Evolutionary conservation across 2,888 invertebrate genomes (phyloP).

Genomic region (Idaea biselata): DNA sequence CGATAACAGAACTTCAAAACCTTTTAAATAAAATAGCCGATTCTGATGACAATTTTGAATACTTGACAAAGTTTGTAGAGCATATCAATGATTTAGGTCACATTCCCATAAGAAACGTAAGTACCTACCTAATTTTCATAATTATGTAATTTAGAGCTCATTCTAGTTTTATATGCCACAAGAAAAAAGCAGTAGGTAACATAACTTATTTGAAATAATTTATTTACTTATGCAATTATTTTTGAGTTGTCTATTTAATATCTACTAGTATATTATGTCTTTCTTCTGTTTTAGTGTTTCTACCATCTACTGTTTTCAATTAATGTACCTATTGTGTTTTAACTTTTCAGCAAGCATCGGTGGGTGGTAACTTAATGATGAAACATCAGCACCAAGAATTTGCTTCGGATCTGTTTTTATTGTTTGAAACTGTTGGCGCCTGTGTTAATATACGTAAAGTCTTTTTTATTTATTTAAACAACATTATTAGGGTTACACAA

Average conservation of each 20-base stretch:
- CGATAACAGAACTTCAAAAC: slow-evolving; percentile 61
- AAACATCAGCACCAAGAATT: slow-evolving; percentile 85
- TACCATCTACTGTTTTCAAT: too few species aligned
- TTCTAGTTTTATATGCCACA: not conserved
- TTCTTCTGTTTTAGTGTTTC: too few species aligned
- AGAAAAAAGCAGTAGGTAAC: not conserved
- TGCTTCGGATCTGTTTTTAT: slow-evolving; percentile 85
- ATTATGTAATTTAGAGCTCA: not conserved
- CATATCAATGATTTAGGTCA: slow-evolving; percentile 87
- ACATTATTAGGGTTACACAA: too few species aligned
- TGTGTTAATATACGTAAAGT: slow-evolving; percentile 43
- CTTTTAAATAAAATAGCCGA: slow-evolving; percentile 54
- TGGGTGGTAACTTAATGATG: slow-evolving; percentile 86
- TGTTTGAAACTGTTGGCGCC: slow-evolving; percentile 59
- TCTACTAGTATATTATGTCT: too few species aligned
- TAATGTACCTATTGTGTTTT: too few species aligned
- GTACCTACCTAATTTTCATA: slow-evolving; percentile 23
- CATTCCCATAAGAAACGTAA: slow-evolving; percentile 86
- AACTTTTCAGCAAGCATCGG: slow-evolving; percentile 76
- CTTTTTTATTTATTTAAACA: not conserved
- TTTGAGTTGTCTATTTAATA: too few species aligned
- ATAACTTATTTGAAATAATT: too few species aligned
- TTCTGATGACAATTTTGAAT: slow-evolving; percentile 74
- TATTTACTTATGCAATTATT: too few species aligned
- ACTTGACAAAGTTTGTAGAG: slow-evolving; percentile 80